Evolutionary conservation across 2,888 invertebrate genomes (phyloP).

Genomic region (Tryphoninae sp.): DNA sequence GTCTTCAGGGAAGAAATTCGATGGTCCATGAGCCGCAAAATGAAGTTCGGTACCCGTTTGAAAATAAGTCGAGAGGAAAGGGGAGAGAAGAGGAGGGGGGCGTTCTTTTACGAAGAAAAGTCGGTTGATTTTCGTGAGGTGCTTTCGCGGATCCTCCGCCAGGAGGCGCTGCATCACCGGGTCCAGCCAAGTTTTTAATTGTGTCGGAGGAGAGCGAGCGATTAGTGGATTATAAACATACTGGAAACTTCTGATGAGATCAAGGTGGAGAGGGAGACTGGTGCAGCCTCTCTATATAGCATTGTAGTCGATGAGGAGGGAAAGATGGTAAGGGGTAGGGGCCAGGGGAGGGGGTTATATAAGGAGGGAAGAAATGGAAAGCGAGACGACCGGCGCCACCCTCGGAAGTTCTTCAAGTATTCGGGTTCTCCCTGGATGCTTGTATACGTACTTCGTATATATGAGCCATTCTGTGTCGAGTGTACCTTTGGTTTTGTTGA

Average conservation of each 20-base stretch:
- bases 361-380: conserved; percentile 44
- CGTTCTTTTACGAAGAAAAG: conserved; percentile 63
- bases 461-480: background rate
- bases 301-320: conserved; percentile 7
- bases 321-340: conserved; percentile 24
- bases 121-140: conserved; percentile 66
- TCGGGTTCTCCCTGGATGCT: conserved; percentile 26
- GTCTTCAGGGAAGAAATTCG: conserved; percentile 69
- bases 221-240: conserved; percentile 80
- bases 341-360: conserved; percentile 1
- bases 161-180: conserved; percentile 59
- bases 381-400: conserved; percentile 30
- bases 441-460: conserved; percentile 9
- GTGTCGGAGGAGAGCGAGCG: conserved; percentile 75
- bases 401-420: conserved; percentile 46
- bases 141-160: conserved; percentile 13
- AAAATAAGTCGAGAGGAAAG: conserved; percentile 21
- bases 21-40: conserved; percentile 80
- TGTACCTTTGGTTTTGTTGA: background rate
- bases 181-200: conserved; percentile 79
- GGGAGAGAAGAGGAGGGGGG: conserved; percentile 46
- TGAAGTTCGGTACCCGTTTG: conserved; percentile 70
- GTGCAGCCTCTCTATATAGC: conserved; percentile 7
- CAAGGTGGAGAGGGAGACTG: conserved; percentile 58
- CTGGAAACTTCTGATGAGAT: conserved; percentile 78